phyloP scores from a whole-genome alignment of 1,140 invertebrate genomes.

The Diorhabda sublineata region DNA sequence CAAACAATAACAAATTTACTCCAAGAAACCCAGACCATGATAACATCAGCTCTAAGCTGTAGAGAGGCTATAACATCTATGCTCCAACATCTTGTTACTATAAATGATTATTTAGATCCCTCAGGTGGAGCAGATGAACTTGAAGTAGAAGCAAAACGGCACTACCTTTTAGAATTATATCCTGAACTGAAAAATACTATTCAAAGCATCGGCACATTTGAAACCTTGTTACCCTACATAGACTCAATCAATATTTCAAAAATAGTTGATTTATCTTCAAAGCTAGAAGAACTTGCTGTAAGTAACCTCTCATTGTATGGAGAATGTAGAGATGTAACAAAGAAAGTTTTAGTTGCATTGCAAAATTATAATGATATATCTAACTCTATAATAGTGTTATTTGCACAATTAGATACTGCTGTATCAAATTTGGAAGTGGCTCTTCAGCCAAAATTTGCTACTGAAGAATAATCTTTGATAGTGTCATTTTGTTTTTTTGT shows the following conservation, averaged over 20 bases:
- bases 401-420: constrained; percentile 39
- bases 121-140: constrained; percentile 36
- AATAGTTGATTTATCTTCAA: constrained; percentile 35
- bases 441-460: constrained; percentile 31
- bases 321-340: constrained; percentile 35
- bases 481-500: no score
- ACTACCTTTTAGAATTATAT: constrained; percentile 42
- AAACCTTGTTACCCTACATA: constrained; percentile 31
- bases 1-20: constrained; percentile 38
- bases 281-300: constrained; percentile 36
- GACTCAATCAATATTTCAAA: constrained; percentile 38
- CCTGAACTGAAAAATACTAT: constrained; percentile 40
- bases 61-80: constrained; percentile 41
- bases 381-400: constrained; percentile 39
- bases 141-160: constrained; percentile 39
- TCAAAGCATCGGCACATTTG: constrained; percentile 35
- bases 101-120: constrained; percentile 45
- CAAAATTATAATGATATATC: constrained; percentile 44
- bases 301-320: constrained; percentile 36
- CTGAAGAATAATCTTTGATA: constrained; percentile 28
- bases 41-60: constrained; percentile 43
- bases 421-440: constrained; percentile 38
- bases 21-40: constrained; percentile 44
- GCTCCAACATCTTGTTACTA: constrained; percentile 35
- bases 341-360: constrained; percentile 38